Conservation (phyloP, 2,888 invertebrate species). For the Neocrepidodera transversa region DNA sequence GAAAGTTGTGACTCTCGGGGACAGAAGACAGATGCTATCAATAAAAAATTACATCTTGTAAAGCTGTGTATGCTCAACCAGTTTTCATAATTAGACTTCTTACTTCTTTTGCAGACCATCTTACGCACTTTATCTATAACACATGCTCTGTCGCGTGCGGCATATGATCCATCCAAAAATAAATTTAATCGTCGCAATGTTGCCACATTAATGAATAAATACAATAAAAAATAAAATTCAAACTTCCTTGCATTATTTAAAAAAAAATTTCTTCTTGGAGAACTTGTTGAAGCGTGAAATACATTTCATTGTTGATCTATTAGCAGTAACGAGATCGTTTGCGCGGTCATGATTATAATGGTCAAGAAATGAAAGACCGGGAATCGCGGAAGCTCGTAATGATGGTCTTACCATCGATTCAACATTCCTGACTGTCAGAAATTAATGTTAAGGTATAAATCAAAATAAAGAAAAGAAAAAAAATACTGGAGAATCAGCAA, state of each 20-base stretch:
- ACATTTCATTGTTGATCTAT: constrained; percentile 5
- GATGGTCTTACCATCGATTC: neutral
- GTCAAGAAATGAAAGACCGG: constrained; percentile 6
- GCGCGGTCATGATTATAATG: constrained; percentile 11
- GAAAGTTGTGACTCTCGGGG: neutral
- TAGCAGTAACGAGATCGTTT: constrained; percentile 17
- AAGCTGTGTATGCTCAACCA: neutral
- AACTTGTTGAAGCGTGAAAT: constrained; percentile 3
- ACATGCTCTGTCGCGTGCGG: constrained; percentile 10
- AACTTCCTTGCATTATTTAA: too few species aligned
- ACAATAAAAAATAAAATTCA: too few species aligned
- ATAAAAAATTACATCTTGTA: neutral
- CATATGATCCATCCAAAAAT: neutral
- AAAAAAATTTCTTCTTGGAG: too few species aligned
- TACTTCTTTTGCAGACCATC: constrained; percentile 2
- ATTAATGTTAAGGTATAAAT: neutral
- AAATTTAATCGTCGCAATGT: neutral
- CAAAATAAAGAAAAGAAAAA: too few species aligned
- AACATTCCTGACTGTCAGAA: constrained; percentile 1
- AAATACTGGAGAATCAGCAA: too few species aligned
- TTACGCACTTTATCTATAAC: neutral
- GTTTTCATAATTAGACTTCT: neutral
- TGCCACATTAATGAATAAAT: too few species aligned
- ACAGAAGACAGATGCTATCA: neutral
- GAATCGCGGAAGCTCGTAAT: constrained; percentile 13